Conservation (phyloP, 2,888 invertebrate species). For the Amphipoea oculea region DNA sequence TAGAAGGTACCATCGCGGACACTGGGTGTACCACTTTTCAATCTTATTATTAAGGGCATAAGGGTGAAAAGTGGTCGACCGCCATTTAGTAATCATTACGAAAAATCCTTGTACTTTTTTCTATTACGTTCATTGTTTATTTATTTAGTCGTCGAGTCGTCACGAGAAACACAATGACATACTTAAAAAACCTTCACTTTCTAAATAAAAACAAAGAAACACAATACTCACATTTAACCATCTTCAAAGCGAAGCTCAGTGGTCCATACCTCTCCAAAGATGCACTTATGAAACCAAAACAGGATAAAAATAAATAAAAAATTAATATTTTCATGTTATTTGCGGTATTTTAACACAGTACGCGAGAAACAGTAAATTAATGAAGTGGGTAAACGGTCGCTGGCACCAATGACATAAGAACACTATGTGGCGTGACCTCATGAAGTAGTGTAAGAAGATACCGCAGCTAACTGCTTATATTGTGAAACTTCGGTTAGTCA, state of each 20-base stretch:
- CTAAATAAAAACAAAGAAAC: constrained; percentile 21
- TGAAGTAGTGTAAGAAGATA: constrained; percentile 2
- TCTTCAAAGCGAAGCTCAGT: constrained; percentile 77
- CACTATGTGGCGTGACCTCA: constrained; percentile 15
- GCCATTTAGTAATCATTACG: background rate
- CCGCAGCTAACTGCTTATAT: constrained; percentile 1
- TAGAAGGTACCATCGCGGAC: background rate
- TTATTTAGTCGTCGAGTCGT: background rate
- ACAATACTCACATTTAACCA: constrained; percentile 83
- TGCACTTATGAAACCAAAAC: constrained; percentile 51
- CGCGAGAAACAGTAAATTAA: background rate
- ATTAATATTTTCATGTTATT: constrained; percentile 35
- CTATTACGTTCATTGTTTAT: background rate
- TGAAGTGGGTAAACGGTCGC: background rate
- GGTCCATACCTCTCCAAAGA: constrained; percentile 85
- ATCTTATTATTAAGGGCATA: background rate
- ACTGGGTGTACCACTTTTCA: background rate
- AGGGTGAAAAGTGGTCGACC: background rate
- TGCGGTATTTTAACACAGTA: constrained; percentile 7
- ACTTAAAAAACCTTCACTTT: background rate
- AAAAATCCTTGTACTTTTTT: background rate
- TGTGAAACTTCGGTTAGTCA: constrained; percentile 19
- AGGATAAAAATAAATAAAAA: constrained; percentile 38
- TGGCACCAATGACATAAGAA: constrained; percentile 9
- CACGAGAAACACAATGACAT: background rate